Evolutionary conservation across 2,113 vertebrate genomes (phyloP).

Genomic region (Pteropus alecto): DNA sequence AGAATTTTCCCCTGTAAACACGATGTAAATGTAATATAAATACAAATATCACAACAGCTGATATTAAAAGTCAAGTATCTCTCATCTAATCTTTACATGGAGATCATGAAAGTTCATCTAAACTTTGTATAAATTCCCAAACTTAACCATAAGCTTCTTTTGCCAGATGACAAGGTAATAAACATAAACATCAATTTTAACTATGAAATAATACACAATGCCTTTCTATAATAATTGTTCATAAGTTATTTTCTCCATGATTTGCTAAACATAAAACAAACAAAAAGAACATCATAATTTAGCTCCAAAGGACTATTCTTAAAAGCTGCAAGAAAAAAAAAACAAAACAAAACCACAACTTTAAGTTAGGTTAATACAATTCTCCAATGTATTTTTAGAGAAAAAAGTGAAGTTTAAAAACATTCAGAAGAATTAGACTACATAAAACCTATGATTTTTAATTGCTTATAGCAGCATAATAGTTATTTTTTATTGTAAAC

Average conservation of each 20-base stretch:
- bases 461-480: neutral
- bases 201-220: neutral
- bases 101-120: neutral
- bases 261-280: neutral
- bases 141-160: neutral
- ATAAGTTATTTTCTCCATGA: neutral
- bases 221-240: conserved; percentile 21
- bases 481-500: conserved; percentile 5
- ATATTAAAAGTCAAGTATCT: neutral
- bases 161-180: neutral
- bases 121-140: conserved; percentile 19
- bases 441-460: neutral
- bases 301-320: conserved; percentile 15
- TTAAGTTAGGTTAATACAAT: neutral
- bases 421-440: neutral
- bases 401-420: neutral
- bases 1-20: neutral
- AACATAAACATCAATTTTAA: conserved; percentile 9
- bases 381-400: neutral
- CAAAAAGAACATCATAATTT: neutral
- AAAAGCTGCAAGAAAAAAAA: conserved; percentile 21
- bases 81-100: neutral
- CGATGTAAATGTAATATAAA: neutral
- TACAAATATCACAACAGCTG: neutral
- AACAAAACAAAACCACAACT: neutral